Conservation (phyloP, 2,888 invertebrate species). For the Lamellibrachia columna region DNA sequence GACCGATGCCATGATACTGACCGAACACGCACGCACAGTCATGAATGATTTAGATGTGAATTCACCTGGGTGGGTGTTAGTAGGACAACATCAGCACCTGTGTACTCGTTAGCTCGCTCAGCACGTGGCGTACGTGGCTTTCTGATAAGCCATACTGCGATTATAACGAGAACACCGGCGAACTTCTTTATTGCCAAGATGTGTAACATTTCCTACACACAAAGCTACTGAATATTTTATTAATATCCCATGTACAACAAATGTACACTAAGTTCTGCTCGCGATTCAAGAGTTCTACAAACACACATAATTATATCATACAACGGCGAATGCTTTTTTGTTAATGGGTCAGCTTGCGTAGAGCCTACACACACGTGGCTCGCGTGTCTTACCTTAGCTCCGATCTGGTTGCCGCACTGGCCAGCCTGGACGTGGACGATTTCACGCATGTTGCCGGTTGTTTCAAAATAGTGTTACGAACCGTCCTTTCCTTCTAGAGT, state of each 20-base stretch:
- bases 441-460: constrained; percentile 45
- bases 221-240: not conserved
- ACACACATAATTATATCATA: too few relatives aligned
- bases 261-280: not conserved
- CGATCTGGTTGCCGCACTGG: constrained; percentile 52
- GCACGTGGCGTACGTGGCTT: not conserved
- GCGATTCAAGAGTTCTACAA: not conserved
- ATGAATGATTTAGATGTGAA: too few relatives aligned
- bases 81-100: not conserved
- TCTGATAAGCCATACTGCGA: not conserved
- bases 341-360: not conserved
- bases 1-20: not conserved
- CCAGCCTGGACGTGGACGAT: constrained; percentile 52
- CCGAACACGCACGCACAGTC: not conserved
- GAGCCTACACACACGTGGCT: not conserved
- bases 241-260: not conserved
- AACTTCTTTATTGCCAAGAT: not conserved
- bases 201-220: not conserved
- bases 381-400: constrained; percentile 43
- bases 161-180: not conserved
- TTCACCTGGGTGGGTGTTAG: not conserved
- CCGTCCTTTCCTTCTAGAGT: not conserved
- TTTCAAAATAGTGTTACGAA: not conserved
- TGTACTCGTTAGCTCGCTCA: not conserved
- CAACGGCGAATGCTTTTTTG: too few relatives aligned